Conservation (phyloP, 1,140 invertebrate species). For the Coptotermes formosanus region DNA sequence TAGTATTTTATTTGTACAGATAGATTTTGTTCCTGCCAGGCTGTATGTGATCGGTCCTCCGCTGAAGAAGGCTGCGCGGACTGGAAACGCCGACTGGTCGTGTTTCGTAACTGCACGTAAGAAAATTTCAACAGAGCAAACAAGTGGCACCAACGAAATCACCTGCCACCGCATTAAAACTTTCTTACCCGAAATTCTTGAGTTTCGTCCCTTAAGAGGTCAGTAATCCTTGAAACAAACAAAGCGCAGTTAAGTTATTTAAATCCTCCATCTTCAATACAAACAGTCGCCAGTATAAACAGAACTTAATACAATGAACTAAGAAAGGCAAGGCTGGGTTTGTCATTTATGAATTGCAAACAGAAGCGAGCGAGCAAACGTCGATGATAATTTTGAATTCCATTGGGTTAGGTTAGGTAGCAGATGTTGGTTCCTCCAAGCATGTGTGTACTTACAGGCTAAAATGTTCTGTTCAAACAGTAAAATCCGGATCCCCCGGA, state of each 20-base stretch:
- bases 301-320: background rate
- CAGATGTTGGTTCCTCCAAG: background rate
- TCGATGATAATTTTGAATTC: background rate
- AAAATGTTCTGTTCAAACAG: background rate
- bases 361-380: background rate
- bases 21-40: no score
- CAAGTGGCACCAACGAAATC: background rate
- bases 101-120: no score
- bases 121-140: background rate
- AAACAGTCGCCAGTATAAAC: background rate
- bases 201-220: background rate
- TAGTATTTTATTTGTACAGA: no score
- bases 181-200: background rate
- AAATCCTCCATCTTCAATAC: background rate
- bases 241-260: background rate
- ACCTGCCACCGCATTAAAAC: background rate
- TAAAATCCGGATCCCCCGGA: no score
- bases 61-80: no score
- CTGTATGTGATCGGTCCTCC: no score
- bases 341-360: background rate
- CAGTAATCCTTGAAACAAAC: slow-evolving; percentile 3
- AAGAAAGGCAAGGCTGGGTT: background rate
- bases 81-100: no score
- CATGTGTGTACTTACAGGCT: no score
- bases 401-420: background rate